phyloP scores from a whole-genome alignment of 2,113 vertebrate species.

The Lagenorhynchus albirostris region DNA sequence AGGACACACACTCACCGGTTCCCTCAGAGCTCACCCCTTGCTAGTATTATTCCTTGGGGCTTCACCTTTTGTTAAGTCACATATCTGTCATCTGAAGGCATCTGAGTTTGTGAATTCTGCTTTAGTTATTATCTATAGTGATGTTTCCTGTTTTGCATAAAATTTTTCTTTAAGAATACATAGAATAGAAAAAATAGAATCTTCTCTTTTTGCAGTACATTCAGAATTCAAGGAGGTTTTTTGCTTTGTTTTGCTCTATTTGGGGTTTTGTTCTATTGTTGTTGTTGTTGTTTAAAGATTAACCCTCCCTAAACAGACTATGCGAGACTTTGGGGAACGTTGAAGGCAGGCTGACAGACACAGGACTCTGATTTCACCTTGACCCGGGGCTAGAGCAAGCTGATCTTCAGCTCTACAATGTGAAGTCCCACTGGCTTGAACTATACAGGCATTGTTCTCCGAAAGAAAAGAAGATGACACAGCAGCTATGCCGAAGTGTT shows the following conservation, averaged over 20 bases:
- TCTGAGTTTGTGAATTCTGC: not conserved
- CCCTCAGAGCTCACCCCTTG: not conserved
- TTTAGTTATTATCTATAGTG: not conserved
- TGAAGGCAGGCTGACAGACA: not conserved
- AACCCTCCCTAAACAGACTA: not conserved
- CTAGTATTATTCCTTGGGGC: not conserved
- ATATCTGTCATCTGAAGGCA: not conserved
- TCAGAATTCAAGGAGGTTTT: not conserved
- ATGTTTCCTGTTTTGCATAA: not conserved
- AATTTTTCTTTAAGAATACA: conserved; percentile 7
- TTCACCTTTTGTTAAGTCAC: not conserved
- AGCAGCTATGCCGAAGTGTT: not conserved
- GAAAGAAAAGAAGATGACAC: not conserved
- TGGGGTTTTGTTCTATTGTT: not conserved
- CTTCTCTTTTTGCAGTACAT: not conserved
- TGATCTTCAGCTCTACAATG: not conserved
- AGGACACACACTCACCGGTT: not conserved
- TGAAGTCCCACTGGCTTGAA: not conserved
- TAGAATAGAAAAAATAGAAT: not conserved
- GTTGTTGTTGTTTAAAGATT: not conserved
- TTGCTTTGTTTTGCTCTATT: not conserved
- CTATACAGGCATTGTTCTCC: not conserved
- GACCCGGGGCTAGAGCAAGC: not conserved
- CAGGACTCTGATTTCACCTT: not conserved
- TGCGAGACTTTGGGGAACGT: not conserved